Evolutionary conservation across 2,797 vertebrate genomes (phyloP).

Genomic region (Rhabdophis nuchalis): DNA sequence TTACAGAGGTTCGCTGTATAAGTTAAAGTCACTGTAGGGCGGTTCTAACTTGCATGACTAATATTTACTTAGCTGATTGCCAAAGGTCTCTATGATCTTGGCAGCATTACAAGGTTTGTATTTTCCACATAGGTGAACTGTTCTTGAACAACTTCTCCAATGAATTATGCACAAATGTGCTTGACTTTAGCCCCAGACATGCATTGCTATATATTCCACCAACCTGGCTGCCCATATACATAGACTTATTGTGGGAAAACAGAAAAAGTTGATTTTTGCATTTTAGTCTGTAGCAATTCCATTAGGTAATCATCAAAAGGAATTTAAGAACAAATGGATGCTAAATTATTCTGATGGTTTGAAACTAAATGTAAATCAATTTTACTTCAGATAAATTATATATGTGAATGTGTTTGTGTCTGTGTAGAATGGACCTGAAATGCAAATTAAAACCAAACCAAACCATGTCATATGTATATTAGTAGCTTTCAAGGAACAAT

Average conservation of each 20-base stretch:
- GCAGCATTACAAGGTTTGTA: slow-evolving; percentile 2
- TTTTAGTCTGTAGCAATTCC: neutral
- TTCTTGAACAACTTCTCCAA: slow-evolving; percentile 19
- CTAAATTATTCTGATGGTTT: slow-evolving; percentile 4
- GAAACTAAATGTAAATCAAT: neutral
- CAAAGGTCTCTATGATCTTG: slow-evolving; percentile 6
- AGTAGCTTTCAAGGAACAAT: neutral
- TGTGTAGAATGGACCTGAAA: neutral
- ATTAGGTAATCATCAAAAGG: neutral
- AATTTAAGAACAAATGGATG: neutral
- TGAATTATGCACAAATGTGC: slow-evolving; percentile 5
- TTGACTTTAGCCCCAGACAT: slow-evolving; percentile 21
- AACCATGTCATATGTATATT: neutral
- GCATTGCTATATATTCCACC: neutral
- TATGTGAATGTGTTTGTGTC: neutral
- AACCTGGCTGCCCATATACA: slow-evolving; percentile 11
- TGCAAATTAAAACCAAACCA: neutral
- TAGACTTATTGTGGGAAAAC: neutral
- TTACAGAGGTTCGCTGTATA: slow-evolving; percentile 13
- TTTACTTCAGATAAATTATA: neutral
- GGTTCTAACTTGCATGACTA: slow-evolving; percentile 21
- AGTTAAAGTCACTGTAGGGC: slow-evolving; percentile 17
- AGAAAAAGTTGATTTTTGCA: neutral
- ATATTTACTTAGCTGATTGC: neutral
- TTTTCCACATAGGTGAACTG: neutral